Evolutionary conservation across 2,113 vertebrate species (phyloP).

Genomic region (Ciconia stormi): DNA sequence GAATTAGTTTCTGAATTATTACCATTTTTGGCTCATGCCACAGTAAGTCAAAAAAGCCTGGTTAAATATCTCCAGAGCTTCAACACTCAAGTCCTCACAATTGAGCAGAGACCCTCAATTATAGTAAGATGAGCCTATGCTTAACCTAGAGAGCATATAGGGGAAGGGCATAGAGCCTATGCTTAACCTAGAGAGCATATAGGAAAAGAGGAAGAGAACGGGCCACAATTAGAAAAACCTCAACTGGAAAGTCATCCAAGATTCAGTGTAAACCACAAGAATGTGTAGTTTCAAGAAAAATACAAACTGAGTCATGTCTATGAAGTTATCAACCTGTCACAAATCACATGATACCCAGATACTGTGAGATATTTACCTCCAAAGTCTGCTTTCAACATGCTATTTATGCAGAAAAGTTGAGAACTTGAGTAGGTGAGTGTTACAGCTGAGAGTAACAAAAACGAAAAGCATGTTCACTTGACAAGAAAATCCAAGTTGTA

Average conservation of each 20-base stretch:
- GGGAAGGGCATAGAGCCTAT: neutral
- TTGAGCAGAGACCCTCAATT: neutral
- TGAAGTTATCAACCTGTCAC: neutral
- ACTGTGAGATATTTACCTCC: neutral
- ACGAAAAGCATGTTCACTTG: neutral
- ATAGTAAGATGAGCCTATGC: neutral
- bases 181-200: neutral
- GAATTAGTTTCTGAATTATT: neutral
- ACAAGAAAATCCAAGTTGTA: neutral
- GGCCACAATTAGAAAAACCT: neutral
- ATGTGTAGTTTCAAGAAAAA: neutral
- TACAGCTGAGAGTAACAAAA: neutral
- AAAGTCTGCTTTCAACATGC: neutral
- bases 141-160: neutral
- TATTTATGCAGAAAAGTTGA: neutral
- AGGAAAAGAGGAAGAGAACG: neutral
- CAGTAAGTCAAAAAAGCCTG: neutral
- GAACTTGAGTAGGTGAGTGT: constrained; percentile 15
- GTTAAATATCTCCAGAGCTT: neutral
- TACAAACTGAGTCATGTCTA: neutral
- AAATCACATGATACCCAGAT: neutral
- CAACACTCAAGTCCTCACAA: neutral
- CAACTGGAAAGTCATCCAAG: neutral
- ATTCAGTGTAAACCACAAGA: neutral
- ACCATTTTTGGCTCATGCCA: neutral